These are phyloP conservation scores for Parnassius orleans DNA, from an alignment of 2,888 invertebrate species.

Conservation along the genomic window DNA sequence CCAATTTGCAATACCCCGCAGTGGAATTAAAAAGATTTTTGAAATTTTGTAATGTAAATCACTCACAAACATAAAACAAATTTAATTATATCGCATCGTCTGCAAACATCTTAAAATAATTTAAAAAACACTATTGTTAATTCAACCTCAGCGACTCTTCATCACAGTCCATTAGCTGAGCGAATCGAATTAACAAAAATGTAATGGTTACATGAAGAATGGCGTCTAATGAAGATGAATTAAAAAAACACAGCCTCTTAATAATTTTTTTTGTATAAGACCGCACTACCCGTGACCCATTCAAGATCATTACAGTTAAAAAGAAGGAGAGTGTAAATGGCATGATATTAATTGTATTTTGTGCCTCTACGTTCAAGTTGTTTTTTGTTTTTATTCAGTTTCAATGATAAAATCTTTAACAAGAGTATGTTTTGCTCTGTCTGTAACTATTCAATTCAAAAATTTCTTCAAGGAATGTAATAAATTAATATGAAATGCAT, in stretches of 20 bases:
- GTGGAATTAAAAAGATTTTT: too few species aligned
- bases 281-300: slow-evolving; percentile 62
- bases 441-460: too few species aligned
- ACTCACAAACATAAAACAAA: not conserved
- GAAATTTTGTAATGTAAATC: too few species aligned
- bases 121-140: slow-evolving; percentile 17
- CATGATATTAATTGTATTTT: slow-evolving; percentile 57
- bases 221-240: slow-evolving; percentile 50
- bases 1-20: too few species aligned
- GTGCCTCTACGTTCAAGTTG: slow-evolving; percentile 13
- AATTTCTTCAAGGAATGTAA: too few species aligned
- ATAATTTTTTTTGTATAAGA: slow-evolving; percentile 35
- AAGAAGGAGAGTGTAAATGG: slow-evolving; percentile 60
- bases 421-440: too few species aligned
- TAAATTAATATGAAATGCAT: too few species aligned
- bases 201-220: slow-evolving; percentile 41
- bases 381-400: too few species aligned
- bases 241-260: slow-evolving; percentile 40
- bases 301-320: slow-evolving; percentile 41
- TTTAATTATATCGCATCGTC: slow-evolving; percentile 2
- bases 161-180: slow-evolving; percentile 21
- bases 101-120: not conserved
- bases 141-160: slow-evolving; percentile 11
- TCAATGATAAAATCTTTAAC: too few species aligned
- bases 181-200: slow-evolving; percentile 43